Percentiles rank a stretch among this genome's conserved stretches.
These are phyloP conservation scores for Saccostrea glomerata DNA, from an alignment of 1,140 invertebrate species.

Conservation along the genomic window DNA sequence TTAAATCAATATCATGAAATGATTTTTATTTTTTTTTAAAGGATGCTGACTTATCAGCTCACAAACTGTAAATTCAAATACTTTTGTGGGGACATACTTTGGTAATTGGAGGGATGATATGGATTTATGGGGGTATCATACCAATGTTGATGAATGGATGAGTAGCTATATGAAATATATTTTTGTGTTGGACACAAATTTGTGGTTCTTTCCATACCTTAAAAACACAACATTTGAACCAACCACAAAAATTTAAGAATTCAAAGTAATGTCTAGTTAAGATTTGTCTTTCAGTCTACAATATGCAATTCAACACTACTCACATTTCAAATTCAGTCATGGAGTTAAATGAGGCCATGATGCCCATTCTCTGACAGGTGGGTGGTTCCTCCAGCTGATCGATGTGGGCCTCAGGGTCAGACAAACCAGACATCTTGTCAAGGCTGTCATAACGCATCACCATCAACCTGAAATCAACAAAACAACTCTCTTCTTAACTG, in stretches of 20 bases:
- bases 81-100: too few relatives aligned
- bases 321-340: conserved; percentile 87
- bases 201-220: too few relatives aligned
- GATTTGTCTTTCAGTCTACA: background rate
- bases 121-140: too few relatives aligned
- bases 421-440: conserved; percentile 41
- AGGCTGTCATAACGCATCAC: conserved; percentile 70
- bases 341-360: conserved; percentile 93
- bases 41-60: too few relatives aligned
- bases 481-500: background rate
- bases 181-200: too few relatives aligned
- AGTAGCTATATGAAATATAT: too few relatives aligned
- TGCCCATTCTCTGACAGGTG: conserved; percentile 87
- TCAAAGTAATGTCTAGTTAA: too few relatives aligned
- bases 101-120: too few relatives aligned
- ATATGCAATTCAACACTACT: conserved; percentile 25
- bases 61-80: too few relatives aligned
- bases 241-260: too few relatives aligned
- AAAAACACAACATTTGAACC: too few relatives aligned
- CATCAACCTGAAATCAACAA: conserved; percentile 69
- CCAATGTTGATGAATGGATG: too few relatives aligned
- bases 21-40: background rate
- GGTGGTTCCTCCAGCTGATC: conserved; percentile 70
- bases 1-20: background rate
- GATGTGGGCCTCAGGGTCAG: conserved; percentile 58